phyloP scores from a whole-genome alignment of 2,888 invertebrate genomes.

The Nomada fucata region DNA sequence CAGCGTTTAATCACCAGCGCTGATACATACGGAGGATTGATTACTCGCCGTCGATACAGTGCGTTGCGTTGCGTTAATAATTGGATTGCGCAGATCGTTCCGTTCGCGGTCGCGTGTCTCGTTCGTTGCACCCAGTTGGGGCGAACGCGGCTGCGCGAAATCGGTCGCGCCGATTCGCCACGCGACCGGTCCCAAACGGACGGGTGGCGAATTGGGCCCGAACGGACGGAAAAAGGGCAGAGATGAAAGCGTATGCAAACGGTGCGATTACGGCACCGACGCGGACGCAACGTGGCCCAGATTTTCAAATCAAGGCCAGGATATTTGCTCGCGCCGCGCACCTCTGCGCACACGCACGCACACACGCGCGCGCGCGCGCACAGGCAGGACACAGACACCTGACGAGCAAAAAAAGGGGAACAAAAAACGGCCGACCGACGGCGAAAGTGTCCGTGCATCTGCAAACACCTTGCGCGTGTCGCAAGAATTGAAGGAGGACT shows the following conservation, averaged over 20 bases:
- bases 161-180: too few relatives aligned
- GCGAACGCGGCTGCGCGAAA: too few relatives aligned
- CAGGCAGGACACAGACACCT: background rate
- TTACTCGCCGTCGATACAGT: too few relatives aligned
- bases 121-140: too few relatives aligned
- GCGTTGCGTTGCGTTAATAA: too few relatives aligned
- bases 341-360: too few relatives aligned
- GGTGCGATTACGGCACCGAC: constrained; percentile 42
- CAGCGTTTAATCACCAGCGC: too few relatives aligned
- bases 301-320: constrained; percentile 65
- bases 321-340: constrained; percentile 32
- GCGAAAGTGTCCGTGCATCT: constrained; percentile 56
- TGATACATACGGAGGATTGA: too few relatives aligned
- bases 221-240: background rate
- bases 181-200: too few relatives aligned
- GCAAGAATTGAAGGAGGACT: background rate
- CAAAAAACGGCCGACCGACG: constrained; percentile 18
- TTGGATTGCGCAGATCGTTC: too few relatives aligned
- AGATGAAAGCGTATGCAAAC: constrained; percentile 21
- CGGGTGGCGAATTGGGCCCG: background rate
- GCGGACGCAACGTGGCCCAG: constrained; percentile 48
- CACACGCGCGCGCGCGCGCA: too few relatives aligned
- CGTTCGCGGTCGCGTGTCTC: too few relatives aligned
- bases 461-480: constrained; percentile 1
- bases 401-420: constrained; percentile 35